Evolutionary conservation across 2,888 invertebrate species (phyloP), one percentile per base, ranked within the genome.

Genomic region (Drosophila greeni): DNA sequence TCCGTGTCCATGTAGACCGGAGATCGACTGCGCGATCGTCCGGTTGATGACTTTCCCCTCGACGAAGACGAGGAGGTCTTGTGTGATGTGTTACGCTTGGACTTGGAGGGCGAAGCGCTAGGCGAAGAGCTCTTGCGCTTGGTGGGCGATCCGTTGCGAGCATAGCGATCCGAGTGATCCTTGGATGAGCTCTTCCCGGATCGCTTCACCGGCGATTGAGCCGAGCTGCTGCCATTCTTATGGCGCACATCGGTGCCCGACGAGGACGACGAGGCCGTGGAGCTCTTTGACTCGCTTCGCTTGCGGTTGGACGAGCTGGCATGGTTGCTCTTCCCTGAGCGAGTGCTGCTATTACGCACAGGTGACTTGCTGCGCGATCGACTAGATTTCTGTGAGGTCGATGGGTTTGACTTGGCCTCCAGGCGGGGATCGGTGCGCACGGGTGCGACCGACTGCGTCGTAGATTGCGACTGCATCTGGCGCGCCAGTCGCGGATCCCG

Each of bases 401-500:
- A 34, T 26, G 58, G 34, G 16, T 39, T 26, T 8, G 73, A 29
- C 48, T 83, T 70, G 43, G 45, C 48, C 2, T 78, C 74, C n/a
- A 82, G 58, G 1, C 84, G 74, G 2, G 84, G 70, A 57, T 79
- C 74, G n/a, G 36, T 58, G 54, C 70, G 80, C 23, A 56, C 52
- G 4, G 83, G 56, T 9, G 70, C 66, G 7, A 59, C 61, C 61
- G 71, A 70, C 36, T 53, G 72, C 2, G 67, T 23, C 1, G 67
- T 24, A 14, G 69, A 16, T 47, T 81, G 80, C 40, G 85, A 76
- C 47, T 86, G 86, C 62, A 86, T 83, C 49, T 89, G 90, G 37
- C 86, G 89, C 69, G 78, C 89, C 77, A 87, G 88, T 66, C 87
- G 90, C 67, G 85, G 91, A 85, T 90, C 90, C 12, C 90, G 84